A percentile compares a stretch with the other conserved stretches of the same genome.
phyloP scores from a whole-genome alignment of 2,797 vertebrate species.

The Phyllotis vaccarum region DNA sequence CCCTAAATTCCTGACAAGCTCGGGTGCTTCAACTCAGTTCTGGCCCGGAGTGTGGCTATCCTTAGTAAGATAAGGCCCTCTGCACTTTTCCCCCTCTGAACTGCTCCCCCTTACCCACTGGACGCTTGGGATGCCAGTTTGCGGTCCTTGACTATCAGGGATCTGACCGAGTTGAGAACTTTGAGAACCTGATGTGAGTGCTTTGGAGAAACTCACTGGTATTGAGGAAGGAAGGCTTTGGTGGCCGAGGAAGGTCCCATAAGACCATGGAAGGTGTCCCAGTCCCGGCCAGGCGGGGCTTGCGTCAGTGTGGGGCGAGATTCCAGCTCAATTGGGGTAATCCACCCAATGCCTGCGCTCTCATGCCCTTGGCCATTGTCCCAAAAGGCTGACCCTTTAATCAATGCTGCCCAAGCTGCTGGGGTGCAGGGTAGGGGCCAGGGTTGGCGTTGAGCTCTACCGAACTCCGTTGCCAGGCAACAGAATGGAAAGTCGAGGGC shows the following conservation, averaged over 20 bases:
- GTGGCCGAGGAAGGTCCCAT: not conserved
- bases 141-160: not conserved
- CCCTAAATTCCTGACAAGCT: not conserved
- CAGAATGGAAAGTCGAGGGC: constrained; percentile 78
- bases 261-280: not conserved
- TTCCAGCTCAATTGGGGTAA: not conserved
- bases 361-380: constrained; percentile 2
- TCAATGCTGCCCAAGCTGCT: not conserved
- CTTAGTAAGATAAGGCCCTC: not conserved
- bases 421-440: constrained; percentile 46
- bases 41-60: not conserved
- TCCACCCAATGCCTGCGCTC: not conserved
- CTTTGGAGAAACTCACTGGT: not conserved
- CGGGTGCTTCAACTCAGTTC: not conserved
- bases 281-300: not conserved
- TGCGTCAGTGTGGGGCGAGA: not conserved
- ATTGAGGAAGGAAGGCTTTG: not conserved
- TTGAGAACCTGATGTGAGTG: not conserved
- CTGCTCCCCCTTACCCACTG: not conserved
- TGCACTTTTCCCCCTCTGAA: not conserved
- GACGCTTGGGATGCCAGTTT: not conserved
- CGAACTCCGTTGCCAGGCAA: constrained; percentile 77
- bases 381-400: not conserved
- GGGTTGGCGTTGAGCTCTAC: constrained; percentile 51
- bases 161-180: not conserved